Evolutionary conservation across 2,888 invertebrate species (phyloP).

Genomic region (Drosophila rellima): DNA sequence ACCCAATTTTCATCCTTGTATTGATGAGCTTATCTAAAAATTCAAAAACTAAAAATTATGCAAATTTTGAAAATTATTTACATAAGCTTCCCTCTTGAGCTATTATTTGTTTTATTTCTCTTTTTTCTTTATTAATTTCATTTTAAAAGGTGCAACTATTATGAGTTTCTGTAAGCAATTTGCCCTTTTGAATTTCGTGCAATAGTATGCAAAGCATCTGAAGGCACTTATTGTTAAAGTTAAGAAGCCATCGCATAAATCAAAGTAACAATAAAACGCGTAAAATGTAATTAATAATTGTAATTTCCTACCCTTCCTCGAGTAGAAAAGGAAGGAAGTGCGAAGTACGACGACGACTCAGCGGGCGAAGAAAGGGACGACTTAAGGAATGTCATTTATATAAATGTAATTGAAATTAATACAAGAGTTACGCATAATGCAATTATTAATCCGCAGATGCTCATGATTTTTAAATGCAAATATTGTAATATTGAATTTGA

Average conservation of each 20-base stretch:
- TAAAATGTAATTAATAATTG: conserved; percentile 71
- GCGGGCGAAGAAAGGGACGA: neutral
- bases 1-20: too few relatives aligned
- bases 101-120: neutral
- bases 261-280: conserved; percentile 54
- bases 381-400: conserved; percentile 1
- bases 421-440: conserved; percentile 30
- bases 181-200: neutral
- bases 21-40: too few relatives aligned
- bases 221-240: conserved; percentile 7
- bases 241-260: conserved; percentile 55
- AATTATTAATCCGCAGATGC: conserved; percentile 11
- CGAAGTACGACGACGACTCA: neutral
- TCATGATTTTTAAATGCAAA: conserved; percentile 25
- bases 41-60: neutral
- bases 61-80: too few relatives aligned
- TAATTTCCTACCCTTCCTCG: conserved; percentile 47
- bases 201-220: conserved; percentile 1
- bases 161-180: conserved; percentile 13
- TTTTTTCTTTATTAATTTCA: neutral
- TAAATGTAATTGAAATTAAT: conserved; percentile 40
- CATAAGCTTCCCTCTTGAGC: too few relatives aligned
- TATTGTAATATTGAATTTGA: conserved; percentile 41
- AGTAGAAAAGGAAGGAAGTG: conserved; percentile 22
- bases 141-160: neutral